Evolutionary conservation across 2,797 vertebrate species (phyloP).

Genomic region (Pogonophryne albipinna): DNA sequence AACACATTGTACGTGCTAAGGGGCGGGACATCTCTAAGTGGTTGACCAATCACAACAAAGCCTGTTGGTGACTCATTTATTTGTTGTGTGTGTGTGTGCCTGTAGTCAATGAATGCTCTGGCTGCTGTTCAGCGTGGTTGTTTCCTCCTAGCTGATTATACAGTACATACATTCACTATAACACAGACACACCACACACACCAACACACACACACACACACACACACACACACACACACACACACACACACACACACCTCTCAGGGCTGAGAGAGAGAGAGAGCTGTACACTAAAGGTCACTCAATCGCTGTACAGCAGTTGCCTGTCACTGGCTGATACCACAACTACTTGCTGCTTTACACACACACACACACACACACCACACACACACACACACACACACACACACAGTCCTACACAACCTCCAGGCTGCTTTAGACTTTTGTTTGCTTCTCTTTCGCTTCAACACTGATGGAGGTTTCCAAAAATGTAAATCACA

Average conservation of each 20-base stretch:
- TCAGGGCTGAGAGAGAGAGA: slow-evolving; percentile 33
- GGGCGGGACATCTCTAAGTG: too few species aligned
- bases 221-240: slow-evolving; percentile 15
- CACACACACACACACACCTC: not conserved
- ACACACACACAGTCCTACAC: slow-evolving; percentile 19
- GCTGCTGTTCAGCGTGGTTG: slow-evolving; percentile 23
- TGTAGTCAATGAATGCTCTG: slow-evolving; percentile 30
- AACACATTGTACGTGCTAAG: too few species aligned
- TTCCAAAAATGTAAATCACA: slow-evolving; percentile 29
- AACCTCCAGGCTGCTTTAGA: slow-evolving; percentile 33
- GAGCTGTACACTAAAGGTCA: slow-evolving; percentile 34
- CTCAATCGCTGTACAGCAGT: slow-evolving; percentile 54
- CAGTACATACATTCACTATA: slow-evolving; percentile 19
- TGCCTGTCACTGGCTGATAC: slow-evolving; percentile 61
- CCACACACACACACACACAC: slow-evolving; percentile 18
- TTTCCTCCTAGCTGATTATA: slow-evolving; percentile 46
- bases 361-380: slow-evolving; percentile 12
- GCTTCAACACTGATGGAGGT: slow-evolving; percentile 30
- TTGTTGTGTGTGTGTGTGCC: slow-evolving; percentile 5
- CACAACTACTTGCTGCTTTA: slow-evolving; percentile 35
- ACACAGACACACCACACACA: slow-evolving; percentile 15
- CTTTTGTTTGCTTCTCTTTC: slow-evolving; percentile 33
- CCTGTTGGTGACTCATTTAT: too few species aligned
- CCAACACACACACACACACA: slow-evolving; percentile 10
- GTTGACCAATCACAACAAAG: too few species aligned